Evolutionary conservation across 2,113 vertebrate genomes (phyloP), one percentile per base, ranked within the genome.

Genomic region (Cnemophilus loriae): DNA sequence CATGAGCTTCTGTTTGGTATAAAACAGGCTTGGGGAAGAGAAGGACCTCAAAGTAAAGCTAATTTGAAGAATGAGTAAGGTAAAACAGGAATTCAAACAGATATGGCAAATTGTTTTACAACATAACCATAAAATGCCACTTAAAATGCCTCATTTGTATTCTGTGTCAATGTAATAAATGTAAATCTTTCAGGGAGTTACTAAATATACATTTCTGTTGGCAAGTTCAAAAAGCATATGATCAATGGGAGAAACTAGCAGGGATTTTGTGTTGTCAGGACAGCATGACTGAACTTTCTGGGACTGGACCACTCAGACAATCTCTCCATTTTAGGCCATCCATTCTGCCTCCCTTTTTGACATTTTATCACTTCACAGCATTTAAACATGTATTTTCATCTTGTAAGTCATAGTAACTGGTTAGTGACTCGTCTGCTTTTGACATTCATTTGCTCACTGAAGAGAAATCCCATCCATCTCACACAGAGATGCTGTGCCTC

Each of bases 131-230:
- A 88, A 97, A 96, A 92, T 65, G 52, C 59, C 60, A 53, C 89
- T 96, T 89, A 84, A 93, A 86, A 95, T 42, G 49, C 56, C 64
- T 83, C 77, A 74, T 96, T 93, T 95, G 70, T 96, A 93, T 96
- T 97, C 95, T 82, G 32, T 74, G 82, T 92, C 74, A 80, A 64
- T 85, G 73, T 87, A 85, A 92, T 86, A 83, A 79, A 93, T 84
- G 83, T 93, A 97, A 95, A 83, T 95, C 79, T 96, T 96, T 90
- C 68, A 76, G 64, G 56, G 57, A 89, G 90, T 97, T 90, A 57
- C 85, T 80, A 95, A 95, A 86, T 94, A 53, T 60, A 55, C 57
- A 50, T 95, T 95, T 95, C 42, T 95, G 44, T 89, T 83, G 73
- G 91, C 85, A 93, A 91, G 60, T 70, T 70, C 87, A 71, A 65